phyloP scores from a whole-genome alignment of 2,888 invertebrate species.

The Melanargia galathea region DNA sequence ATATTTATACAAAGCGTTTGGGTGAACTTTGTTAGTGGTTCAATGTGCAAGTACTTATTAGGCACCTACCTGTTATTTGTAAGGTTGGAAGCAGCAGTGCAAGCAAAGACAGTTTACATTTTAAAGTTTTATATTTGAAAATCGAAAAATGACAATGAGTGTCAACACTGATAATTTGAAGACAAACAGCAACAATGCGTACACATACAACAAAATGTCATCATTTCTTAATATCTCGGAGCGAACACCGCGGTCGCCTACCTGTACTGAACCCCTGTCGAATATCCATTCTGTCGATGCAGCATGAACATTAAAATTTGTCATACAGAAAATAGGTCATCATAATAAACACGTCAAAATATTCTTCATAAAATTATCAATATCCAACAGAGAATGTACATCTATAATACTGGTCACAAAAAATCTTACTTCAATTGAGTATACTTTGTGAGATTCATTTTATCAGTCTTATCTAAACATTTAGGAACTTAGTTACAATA shows the following conservation, averaged over 20 bases:
- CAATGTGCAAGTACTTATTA: background rate
- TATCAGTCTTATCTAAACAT: constrained; percentile 6
- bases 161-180: constrained; percentile 68
- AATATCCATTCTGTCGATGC: constrained; percentile 75
- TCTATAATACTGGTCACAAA: constrained; percentile 55
- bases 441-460: background rate
- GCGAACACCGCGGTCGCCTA: constrained; percentile 54
- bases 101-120: constrained; percentile 66
- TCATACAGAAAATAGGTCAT: constrained; percentile 53
- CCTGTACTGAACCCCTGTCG: constrained; percentile 76
- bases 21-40: background rate
- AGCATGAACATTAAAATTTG: constrained; percentile 61
- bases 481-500: background rate
- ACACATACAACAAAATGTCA: constrained; percentile 37
- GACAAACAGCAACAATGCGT: constrained; percentile 58
- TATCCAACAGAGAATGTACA: constrained; percentile 65
- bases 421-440: constrained; percentile 41
- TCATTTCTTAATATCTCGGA: constrained; percentile 42
- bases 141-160: constrained; percentile 65
- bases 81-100: constrained; percentile 52
- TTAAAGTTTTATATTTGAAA: constrained; percentile 66
- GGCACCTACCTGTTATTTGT: constrained; percentile 43
- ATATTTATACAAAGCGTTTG: background rate
- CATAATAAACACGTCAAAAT: constrained; percentile 64
- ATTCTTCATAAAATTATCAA: constrained; percentile 65